Evolutionary conservation across 1,140 invertebrate genomes (phyloP), one percentile per base, ranked within the genome.

Genomic region (Macrostomum lignano): DNA sequence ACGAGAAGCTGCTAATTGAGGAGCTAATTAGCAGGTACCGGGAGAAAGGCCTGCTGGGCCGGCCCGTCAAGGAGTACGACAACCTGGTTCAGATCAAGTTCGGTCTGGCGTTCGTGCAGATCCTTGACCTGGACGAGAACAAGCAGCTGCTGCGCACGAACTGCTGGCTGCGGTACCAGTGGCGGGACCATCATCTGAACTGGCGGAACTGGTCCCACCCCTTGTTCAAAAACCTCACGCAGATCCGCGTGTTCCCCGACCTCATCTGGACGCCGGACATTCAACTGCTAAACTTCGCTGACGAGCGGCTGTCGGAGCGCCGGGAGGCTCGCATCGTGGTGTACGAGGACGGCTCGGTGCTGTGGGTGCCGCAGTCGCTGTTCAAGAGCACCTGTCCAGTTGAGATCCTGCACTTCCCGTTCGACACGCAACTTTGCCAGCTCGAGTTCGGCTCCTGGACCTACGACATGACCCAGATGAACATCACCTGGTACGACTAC

Each of bases 301-400:
- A n/a, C n/a, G n/a, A n/a, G n/a, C n/a, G n/a, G n/a, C n/a, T n/a
- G n/a, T n/a, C n/a, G n/a, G n/a, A n/a, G n/a, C n/a, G n/a, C n/a
- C n/a, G 86, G 58, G 84, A 88, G 57, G 84, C 78, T 25, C 91
- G 93, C 65, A 77, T 88, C 1, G 65, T 93, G 7, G 82, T 94
- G 42, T 84, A 86, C 55, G 72, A 73, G 3, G 72, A 72, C 38
- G 81, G 82, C 7, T 69, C 77, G 60, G 61, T 73, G 0, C 26
- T 66, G 1, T 72, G 71, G 70, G 64, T 69, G 3, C 70, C 71
- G 6, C 67, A 70, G 1, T 17, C 36, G 30, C 17, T 26, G 25
- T 7, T 29, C 5, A 17, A 14, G 15, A 34, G 19, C 7, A 33
- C 20, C 10, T 37, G 36, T 11, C 6, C 11, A 6, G 21, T 28